phyloP scores from a whole-genome alignment of 2,113 vertebrate species.

The Entomyzon cyanotis region DNA sequence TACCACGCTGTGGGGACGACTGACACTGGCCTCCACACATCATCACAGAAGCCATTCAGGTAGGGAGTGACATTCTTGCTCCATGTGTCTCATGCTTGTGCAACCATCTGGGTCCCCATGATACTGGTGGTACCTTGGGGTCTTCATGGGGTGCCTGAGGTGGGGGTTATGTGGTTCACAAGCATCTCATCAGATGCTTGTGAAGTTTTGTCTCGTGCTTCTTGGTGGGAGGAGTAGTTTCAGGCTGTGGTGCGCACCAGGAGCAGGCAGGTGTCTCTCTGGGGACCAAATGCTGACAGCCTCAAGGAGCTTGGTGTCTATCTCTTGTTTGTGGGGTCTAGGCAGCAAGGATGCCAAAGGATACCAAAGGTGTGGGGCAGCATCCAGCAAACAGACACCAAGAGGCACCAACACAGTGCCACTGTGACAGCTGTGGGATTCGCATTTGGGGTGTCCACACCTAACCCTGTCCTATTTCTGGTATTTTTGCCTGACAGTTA shows the following conservation, averaged over 20 bases:
- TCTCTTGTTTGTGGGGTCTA: not conserved
- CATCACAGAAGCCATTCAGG: constrained; percentile 88
- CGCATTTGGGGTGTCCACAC: not conserved
- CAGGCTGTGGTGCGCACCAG: accelerated
- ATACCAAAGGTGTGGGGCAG: not conserved
- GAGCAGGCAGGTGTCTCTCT: accelerated
- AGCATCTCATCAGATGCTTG: not conserved
- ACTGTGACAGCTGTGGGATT: not conserved
- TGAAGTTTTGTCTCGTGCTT: not conserved
- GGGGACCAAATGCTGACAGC: not conserved
- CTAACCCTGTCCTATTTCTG: constrained; percentile 34
- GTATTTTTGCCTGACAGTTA: constrained; percentile 12
- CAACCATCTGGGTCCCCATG: accelerated
- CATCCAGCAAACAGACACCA: not conserved
- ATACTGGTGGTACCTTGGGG: not conserved
- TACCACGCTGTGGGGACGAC: constrained; percentile 85
- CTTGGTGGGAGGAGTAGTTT: not conserved
- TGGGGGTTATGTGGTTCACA: accelerated
- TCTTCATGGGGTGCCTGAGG: not conserved
- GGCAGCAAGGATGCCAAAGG: not conserved
- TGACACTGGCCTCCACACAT: constrained; percentile 80
- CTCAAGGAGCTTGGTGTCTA: accelerated
- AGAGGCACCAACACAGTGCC: not conserved
- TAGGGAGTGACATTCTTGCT: not conserved
- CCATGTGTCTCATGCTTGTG: accelerated